A percentile compares a stretch with the other conserved stretches of the same genome.
phyloP scores from a whole-genome alignment of 1,140 invertebrate genomes.

The Zaprionus kolodkinae region DNA sequence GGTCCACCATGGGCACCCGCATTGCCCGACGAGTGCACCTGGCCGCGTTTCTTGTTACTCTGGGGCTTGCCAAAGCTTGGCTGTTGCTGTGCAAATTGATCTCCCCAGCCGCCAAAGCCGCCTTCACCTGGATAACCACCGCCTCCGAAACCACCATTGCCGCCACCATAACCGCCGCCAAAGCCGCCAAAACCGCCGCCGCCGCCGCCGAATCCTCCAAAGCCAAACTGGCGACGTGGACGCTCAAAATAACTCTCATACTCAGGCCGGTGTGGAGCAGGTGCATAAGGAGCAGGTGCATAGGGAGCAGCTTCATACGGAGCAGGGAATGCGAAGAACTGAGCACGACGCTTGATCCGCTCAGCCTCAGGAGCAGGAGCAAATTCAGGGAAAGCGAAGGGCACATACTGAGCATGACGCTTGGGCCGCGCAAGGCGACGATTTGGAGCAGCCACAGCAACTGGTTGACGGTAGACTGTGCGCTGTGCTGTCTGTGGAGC shows the following conservation, averaged over 20 bases:
- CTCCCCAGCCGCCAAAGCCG: conserved; percentile 17
- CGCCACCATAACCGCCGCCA: conserved; percentile 25
- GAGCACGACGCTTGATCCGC: conserved; percentile 68
- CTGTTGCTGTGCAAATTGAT: conserved; percentile 6
- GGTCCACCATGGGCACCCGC: conserved; percentile 65
- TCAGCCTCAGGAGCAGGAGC: neutral
- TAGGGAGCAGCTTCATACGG: neutral
- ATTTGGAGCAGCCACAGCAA: neutral
- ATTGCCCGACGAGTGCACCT: conserved; percentile 54
- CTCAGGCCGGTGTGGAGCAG: neutral
- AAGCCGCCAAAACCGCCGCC: conserved; percentile 12
- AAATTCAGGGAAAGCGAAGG: conserved; percentile 57
- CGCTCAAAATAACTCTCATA: conserved; percentile 29
- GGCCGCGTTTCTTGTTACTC: conserved; percentile 26
- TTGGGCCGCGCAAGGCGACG: conserved; percentile 53
- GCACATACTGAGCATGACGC: conserved; percentile 68
- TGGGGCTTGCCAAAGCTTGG: conserved; percentile 13
- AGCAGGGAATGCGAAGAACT: conserved; percentile 66
- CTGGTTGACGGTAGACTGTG: conserved; percentile 35
- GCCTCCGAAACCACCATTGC: conserved; percentile 12
- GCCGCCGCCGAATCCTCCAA: conserved; percentile 1
- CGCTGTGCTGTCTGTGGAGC: conserved; percentile 4
- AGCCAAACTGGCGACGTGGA: conserved; percentile 56
- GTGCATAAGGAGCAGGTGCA: too few relatives aligned
- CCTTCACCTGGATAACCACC: neutral